Evolutionary conservation across 2,113 vertebrate genomes (phyloP), one percentile per base, ranked within the genome.

Genomic region (Pontoporia blainvillei): DNA sequence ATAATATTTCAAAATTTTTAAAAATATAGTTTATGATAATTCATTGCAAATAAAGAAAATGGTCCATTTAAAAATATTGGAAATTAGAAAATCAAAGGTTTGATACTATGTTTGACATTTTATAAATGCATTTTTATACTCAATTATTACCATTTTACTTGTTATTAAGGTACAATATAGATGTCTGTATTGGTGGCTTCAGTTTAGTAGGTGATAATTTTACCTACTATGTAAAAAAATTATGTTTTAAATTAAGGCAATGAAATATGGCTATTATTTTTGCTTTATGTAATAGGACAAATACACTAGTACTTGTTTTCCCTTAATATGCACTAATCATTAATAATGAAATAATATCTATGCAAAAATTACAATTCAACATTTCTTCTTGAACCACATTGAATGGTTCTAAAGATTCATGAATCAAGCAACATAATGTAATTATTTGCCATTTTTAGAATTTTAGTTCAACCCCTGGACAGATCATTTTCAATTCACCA

Each of bases 391-490:
- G 39, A 78, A 94, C 52, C 8, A 3, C 90, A 85, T 97, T 97
- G 82, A 94, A 95, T 92, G 94, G 72, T 90, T 94, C 87, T 76
- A 82, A 92, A 97, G 95, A 59, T 39, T 52, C 79, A 49, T 29
- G 75, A 96, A 97, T 73, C 69, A 76, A 96, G 86, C 34, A 75
- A 90, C 71, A 85, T 84, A 84, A 94, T 66, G 69, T 81, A 78
- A 97, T 97, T 94, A 97, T 95, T 89, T 96, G 67, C 52, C 83
- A 96, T 94, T 86, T 94, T 94, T 84, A 76, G 79, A 97, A 94
- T 91, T 93, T 82, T n/a, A 81, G 46, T 95, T 94, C 90, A 98
- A 97, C 97, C 96, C 97, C 96, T 98, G 97, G 96, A 97, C 86
- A 96, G 92, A 94, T 91, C 79, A 90, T 94, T 97, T 84, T 91